These are phyloP conservation scores for Stegostoma tigrinum DNA, from an alignment of 2,113 vertebrate genomes.

Conservation along the genomic window DNA sequence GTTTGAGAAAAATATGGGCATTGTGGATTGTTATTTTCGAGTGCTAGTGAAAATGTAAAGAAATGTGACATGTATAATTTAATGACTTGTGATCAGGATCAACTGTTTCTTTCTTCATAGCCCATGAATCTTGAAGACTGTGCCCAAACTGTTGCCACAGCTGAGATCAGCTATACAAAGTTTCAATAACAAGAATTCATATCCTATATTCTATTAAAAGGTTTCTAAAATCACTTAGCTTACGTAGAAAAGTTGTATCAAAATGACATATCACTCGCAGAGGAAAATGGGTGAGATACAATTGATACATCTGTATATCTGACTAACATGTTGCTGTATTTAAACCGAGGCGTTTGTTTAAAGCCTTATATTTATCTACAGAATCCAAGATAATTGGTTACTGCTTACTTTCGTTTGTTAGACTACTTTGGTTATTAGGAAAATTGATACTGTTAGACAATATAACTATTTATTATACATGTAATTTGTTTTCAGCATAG, in stretches of 20 bases:
- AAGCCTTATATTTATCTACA: neutral
- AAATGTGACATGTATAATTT: neutral
- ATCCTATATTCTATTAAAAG: neutral
- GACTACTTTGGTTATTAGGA: neutral
- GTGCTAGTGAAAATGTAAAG: neutral
- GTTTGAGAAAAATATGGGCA: too few species aligned
- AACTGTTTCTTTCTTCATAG: neutral
- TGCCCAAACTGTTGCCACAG: neutral
- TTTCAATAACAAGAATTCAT: neutral
- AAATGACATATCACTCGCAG: neutral
- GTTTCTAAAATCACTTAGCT: neutral
- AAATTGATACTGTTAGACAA: neutral
- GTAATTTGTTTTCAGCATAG: neutral
- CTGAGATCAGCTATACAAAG: neutral
- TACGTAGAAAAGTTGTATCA: neutral
- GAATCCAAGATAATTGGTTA: neutral
- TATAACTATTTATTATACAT: neutral
- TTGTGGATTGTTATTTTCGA: neutral
- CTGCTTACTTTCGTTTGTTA: neutral
- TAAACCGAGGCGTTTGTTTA: neutral
- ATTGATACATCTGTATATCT: neutral
- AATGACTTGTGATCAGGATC: neutral
- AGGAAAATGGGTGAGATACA: neutral
- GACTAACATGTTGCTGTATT: neutral
- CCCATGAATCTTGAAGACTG: neutral